Evolutionary conservation across 2,113 vertebrate species (phyloP), one percentile per base, ranked within the genome.

Genomic region (Anoura caudifer): DNA sequence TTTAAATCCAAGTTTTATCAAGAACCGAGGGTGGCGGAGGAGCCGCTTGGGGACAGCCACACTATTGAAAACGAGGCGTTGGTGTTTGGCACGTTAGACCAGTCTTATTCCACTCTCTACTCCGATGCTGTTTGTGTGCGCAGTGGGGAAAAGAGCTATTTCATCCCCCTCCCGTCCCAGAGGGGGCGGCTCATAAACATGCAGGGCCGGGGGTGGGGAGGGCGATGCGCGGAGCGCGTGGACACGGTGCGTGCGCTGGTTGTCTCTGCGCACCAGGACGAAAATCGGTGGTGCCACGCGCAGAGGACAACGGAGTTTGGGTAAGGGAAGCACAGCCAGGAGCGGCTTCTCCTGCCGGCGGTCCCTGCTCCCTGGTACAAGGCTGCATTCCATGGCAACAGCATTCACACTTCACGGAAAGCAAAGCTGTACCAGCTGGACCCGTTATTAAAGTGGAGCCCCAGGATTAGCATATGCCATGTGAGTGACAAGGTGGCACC

Each of bases 311-410:
- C 1, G 73, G 5, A 19, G 79, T 31, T 33, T 14, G 82, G 82
- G 79, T 14, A 76, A 95, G 94, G 90, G 97, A 95, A 67, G 80
- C 90, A 72, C 91, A 85, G 43, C 96, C 75, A 4, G 45, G 95
- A 95, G 97, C 69, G 50, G 97, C 97, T 97, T 95, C 96, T 88
- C 87, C 96, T 97, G 97, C 97, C 56, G 0, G 61, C 93, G 89
- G 79, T 95, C 97, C 95, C 2, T 97, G 98, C 83, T 97, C 97
- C 94, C 97, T 97, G 98, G 98, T 96, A 84, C 87, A 96, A 98
- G 97, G 98, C 98, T 97, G 96, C 90, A 95, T 96, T 97, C 98
- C 98, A 98, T 99, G 98, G 98, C 98, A 99, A 98, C 98, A 96
- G 97, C 97, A 28, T 98, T 98, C 98, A 98, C 98, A 98, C 98